Conservation (phyloP, 1,140 invertebrate genomes). For the Psilanteris sp. region DNA sequence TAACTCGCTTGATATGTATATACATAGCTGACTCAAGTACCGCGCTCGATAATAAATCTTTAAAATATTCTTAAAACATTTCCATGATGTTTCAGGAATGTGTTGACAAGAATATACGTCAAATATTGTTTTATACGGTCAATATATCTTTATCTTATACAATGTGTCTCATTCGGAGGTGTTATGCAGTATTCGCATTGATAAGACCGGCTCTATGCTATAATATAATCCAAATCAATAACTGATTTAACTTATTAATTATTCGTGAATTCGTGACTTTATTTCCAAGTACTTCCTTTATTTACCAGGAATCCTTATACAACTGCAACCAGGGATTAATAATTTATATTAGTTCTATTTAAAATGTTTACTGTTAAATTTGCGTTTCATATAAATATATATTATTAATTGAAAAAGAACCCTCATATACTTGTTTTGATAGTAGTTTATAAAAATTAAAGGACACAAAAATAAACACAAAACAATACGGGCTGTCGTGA, state of each 20-base stretch:
- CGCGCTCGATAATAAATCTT: conserved; percentile 9
- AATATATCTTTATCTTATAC: conserved; percentile 63
- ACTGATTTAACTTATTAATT: neutral
- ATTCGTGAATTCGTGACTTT: neutral
- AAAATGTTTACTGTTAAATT: too few relatives aligned
- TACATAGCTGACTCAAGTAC: conserved; percentile 10
- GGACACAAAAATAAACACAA: too few relatives aligned
- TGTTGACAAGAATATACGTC: conserved; percentile 32
- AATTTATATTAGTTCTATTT: too few relatives aligned
- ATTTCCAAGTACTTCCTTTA: too few relatives aligned
- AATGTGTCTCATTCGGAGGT: conserved; percentile 38
- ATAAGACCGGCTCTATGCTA: conserved; percentile 32
- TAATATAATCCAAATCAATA: conserved; percentile 23
- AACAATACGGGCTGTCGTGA: too few relatives aligned
- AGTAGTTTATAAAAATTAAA: too few relatives aligned
- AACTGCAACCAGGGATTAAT: too few relatives aligned
- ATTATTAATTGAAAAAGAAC: too few relatives aligned
- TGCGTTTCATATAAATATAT: too few relatives aligned
- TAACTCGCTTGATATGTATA: too few relatives aligned
- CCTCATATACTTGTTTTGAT: too few relatives aligned
- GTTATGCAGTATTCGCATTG: conserved; percentile 12
- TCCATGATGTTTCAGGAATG: conserved; percentile 41
- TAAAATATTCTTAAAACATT: conserved; percentile 48
- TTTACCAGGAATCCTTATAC: too few relatives aligned
- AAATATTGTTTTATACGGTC: conserved; percentile 60